These are phyloP conservation scores for Drosophila ezoana DNA, from an alignment of 2,888 invertebrate species.

Conservation along the genomic window DNA sequence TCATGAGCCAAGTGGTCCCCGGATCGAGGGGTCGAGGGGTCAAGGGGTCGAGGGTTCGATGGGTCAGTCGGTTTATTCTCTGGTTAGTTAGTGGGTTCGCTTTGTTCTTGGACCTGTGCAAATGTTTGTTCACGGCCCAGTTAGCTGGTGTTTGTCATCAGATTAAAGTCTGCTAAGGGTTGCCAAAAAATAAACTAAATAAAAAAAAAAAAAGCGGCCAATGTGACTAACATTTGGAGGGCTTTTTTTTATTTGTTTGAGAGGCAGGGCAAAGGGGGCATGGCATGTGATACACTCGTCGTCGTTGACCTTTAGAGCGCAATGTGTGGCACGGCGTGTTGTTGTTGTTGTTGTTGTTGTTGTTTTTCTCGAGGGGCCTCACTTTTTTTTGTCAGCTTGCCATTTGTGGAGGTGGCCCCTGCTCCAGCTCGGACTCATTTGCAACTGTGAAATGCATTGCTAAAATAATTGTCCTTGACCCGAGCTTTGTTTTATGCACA, in stretches of 20 bases:
- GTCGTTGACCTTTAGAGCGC: constrained; percentile 52
- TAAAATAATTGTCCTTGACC: constrained; percentile 68
- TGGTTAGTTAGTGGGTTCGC: constrained; percentile 10
- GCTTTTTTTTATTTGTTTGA: not conserved
- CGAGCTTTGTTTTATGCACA: constrained; percentile 28
- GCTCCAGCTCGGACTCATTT: constrained; percentile 22
- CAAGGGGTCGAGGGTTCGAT: not conserved
- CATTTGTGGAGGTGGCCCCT: constrained; percentile 29
- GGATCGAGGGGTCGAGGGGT: constrained; percentile 30
- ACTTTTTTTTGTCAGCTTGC: constrained; percentile 32
- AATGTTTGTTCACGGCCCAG: constrained; percentile 68
- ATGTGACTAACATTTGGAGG: constrained; percentile 2
- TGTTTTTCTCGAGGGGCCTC: constrained; percentile 16
- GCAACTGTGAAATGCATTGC: constrained; percentile 55
- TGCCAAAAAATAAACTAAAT: constrained; percentile 34
- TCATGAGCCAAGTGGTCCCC: constrained; percentile 44
- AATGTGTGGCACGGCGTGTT: constrained; percentile 26
- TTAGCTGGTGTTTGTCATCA: constrained; percentile 68
- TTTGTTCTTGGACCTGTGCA: constrained; percentile 39
- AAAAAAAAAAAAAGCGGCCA: constrained; percentile 21
- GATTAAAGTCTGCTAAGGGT: constrained; percentile 64
- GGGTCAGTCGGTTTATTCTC: no score
- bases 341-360: constrained; percentile 11
- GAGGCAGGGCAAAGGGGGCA: not conserved
- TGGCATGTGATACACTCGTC: constrained; percentile 46